Evolutionary conservation across 1,140 invertebrate species (phyloP).

Genomic region (Tyrophagus putrescentiae): DNA sequence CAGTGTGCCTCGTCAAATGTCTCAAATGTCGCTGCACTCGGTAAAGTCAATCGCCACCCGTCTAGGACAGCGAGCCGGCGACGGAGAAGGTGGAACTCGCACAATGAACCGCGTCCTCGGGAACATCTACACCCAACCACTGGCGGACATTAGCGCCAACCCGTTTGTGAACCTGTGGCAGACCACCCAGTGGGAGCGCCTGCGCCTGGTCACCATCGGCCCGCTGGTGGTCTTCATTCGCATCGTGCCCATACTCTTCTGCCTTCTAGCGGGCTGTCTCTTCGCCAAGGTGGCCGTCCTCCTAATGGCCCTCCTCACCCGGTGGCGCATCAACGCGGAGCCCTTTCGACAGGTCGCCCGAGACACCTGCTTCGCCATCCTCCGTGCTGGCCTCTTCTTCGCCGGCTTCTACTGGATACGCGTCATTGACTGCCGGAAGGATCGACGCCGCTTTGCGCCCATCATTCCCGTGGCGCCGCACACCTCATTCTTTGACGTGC

Average conservation of each 20-base stretch:
- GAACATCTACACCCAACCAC: no score
- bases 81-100: no score
- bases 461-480: constrained; percentile 11
- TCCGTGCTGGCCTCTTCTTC: constrained; percentile 4
- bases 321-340: not conserved
- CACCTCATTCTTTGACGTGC: constrained; percentile 9
- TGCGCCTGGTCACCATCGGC: not conserved
- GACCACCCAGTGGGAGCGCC: not conserved
- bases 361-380: not conserved
- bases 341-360: not conserved
- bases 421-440: not conserved
- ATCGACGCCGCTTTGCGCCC: not conserved
- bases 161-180: not conserved
- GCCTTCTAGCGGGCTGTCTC: not conserved
- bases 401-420: constrained; percentile 18
- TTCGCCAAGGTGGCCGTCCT: not conserved
- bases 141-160: constrained; percentile 8
- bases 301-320: not conserved
- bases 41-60: no score
- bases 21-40: no score
- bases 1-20: no score
- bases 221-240: not conserved
- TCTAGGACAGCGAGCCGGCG: no score
- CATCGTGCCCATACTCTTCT: not conserved
- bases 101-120: no score